These are phyloP conservation scores for Boloria selene DNA, from an alignment of 2,888 invertebrate genomes.

Conservation along the genomic window DNA sequence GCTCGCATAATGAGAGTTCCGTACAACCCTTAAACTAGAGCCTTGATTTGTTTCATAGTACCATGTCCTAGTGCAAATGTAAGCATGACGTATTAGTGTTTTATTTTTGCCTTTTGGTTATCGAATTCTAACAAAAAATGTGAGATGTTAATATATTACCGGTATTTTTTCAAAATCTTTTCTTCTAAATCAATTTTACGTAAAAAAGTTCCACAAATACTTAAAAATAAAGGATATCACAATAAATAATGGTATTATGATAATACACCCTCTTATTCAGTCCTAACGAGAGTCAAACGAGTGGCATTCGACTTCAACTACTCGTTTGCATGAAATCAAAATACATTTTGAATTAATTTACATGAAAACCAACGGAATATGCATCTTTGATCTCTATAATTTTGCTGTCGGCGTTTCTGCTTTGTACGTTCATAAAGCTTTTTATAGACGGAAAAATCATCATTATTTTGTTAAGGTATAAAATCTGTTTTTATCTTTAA, in stretches of 20 bases:
- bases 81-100: too few species aligned
- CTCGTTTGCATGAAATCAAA: slow-evolving; percentile 75
- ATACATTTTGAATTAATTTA: slow-evolving; percentile 79
- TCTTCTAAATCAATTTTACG: slow-evolving; percentile 12
- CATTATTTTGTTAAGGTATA: neutral
- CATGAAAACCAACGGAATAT: slow-evolving; percentile 69
- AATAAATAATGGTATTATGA: slow-evolving; percentile 76
- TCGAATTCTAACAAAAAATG: too few species aligned
- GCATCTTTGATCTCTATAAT: slow-evolving; percentile 53
- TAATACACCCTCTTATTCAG: slow-evolving; percentile 65
- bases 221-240: slow-evolving; percentile 55
- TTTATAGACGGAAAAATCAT: neutral
- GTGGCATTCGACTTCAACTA: slow-evolving; percentile 63
- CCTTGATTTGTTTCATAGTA: too few species aligned
- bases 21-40: too few species aligned
- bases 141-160: too few species aligned
- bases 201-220: slow-evolving; percentile 4
- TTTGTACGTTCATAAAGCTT: slow-evolving; percentile 17
- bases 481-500: neutral
- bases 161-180: slow-evolving; percentile 18
- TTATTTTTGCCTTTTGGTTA: too few species aligned
- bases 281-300: slow-evolving; percentile 69
- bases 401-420: slow-evolving; percentile 41
- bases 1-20: too few species aligned
- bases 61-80: too few species aligned